Evolutionary conservation across 2,113 vertebrate genomes (phyloP), one percentile per base, ranked within the genome.

Genomic region (Isurus oxyrinchus): DNA sequence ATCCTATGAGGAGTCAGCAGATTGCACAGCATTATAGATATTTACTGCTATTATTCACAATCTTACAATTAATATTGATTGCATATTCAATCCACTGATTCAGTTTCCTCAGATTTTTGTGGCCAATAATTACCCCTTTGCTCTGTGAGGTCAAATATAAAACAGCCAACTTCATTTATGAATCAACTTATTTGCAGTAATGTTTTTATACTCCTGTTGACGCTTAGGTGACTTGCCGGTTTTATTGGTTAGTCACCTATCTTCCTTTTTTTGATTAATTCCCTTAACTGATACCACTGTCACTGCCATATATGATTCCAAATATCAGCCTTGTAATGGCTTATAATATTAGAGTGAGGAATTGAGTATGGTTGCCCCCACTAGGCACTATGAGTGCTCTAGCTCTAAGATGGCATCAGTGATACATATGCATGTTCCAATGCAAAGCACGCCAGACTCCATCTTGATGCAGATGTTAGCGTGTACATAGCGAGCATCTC

Each of bases 61-160:
- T 61, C 59, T 63, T 63, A 63, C 90, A 94, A n/a, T n/a, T 66
- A 94, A 94, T 66, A 94, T 94, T 94, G 90, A 94, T 94, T 94
- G 59, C 59, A 94, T 94, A 40, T 57, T 44, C n/a, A 40, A 63
- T 63, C 59, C 35, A 40, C 88, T 40, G n/a, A 6, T 94, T 35
- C 90, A 66, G 90, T n/a, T 40, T 44, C 90, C 59, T 94, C 59
- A 94, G 90, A 63, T n/a, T 94, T 94, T 94, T 94, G 59, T 93
- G 63, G 90, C 59, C 59, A 63, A 94, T 63, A 94, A 94, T 94
- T 94, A 63, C 35, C 57, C 16, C 25, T 93, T 59, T 63, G 19
- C 57, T 93, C 35, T 14, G n/a, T 91, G 31, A 63, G 35, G 90
- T 93, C 31, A 93, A 93, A 93, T 63, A 63, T 35, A 93, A 91